Evolutionary conservation across 2,888 invertebrate genomes (phyloP).

Genomic region (Zelleria hepariella): DNA sequence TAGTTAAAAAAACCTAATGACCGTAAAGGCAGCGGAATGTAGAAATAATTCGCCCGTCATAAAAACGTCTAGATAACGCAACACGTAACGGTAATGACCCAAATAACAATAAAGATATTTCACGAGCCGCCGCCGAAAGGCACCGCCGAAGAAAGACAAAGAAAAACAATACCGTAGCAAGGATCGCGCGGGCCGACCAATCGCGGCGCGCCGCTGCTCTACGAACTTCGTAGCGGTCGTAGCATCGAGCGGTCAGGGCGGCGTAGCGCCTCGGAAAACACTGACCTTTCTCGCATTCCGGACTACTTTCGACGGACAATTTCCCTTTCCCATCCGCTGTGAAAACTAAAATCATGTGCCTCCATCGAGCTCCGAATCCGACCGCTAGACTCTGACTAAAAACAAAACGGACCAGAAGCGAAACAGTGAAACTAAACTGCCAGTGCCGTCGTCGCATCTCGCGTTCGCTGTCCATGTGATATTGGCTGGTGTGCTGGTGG

Average conservation of each 20-base stretch:
- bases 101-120: not conserved
- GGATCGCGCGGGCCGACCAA: conserved; percentile 24
- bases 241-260: conserved; percentile 23
- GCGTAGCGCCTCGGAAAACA: conserved; percentile 43
- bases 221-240: conserved; percentile 46
- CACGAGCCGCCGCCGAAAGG: not conserved
- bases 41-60: not conserved
- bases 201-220: conserved; percentile 47
- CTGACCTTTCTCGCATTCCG: conserved; percentile 42
- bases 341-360: conserved; percentile 6
- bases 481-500: too few species aligned
- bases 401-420: not conserved
- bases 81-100: not conserved
- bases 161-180: conserved; percentile 3
- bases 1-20: not conserved
- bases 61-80: not conserved
- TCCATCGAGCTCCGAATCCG: not conserved
- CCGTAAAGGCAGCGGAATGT: not conserved
- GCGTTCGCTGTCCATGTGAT: not conserved
- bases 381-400: not conserved
- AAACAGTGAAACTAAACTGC: too few species aligned
- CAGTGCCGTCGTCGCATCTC: not conserved
- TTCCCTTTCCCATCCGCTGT: not conserved
- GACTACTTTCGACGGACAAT: conserved; percentile 23
- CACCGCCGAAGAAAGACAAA: conserved; percentile 1